These are phyloP conservation scores for Drosophila bocqueti DNA, from an alignment of 1,140 invertebrate genomes.

Conservation along the genomic window DNA sequence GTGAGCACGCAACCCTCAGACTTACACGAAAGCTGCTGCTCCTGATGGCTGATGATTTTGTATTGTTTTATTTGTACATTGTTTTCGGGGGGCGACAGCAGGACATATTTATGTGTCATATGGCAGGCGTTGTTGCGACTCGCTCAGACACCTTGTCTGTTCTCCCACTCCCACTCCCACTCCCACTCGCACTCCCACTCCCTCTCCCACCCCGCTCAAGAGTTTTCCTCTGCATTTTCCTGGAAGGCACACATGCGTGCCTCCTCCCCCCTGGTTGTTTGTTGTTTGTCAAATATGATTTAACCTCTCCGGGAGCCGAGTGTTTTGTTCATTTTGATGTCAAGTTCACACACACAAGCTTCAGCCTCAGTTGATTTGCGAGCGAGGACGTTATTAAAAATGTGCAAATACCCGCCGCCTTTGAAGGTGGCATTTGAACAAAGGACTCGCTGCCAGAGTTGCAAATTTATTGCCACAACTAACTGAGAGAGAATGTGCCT, in stretches of 20 bases:
- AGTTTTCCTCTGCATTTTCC: slow-evolving; percentile 46
- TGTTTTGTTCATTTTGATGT: slow-evolving; percentile 67
- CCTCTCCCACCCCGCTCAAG: background rate
- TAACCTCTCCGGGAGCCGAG: slow-evolving; percentile 30
- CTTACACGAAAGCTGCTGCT: slow-evolving; percentile 5
- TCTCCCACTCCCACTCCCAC: background rate
- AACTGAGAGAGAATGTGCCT: background rate
- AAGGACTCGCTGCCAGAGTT: slow-evolving; percentile 27
- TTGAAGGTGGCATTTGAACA: slow-evolving; percentile 44
- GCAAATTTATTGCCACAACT: slow-evolving; percentile 32
- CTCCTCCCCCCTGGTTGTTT: slow-evolving; percentile 9
- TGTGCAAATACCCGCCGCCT: slow-evolving; percentile 49
- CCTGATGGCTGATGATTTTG: slow-evolving; percentile 50
- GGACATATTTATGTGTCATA: slow-evolving; percentile 54
- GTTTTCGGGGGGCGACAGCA: slow-evolving; percentile 35
- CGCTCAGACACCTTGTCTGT: slow-evolving; percentile 56
- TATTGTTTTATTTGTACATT: slow-evolving; percentile 66
- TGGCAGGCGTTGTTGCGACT: slow-evolving; percentile 49
- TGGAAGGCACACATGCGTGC: slow-evolving; percentile 58
- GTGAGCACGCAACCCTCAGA: background rate
- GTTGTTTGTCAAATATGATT: slow-evolving; percentile 75
- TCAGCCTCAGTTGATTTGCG: slow-evolving; percentile 60
- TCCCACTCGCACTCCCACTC: no score
- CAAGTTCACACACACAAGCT: slow-evolving; percentile 53
- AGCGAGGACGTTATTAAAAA: slow-evolving; percentile 72